Base-by-base conservation (phyloP, 2,888 invertebrate species). In the Perizoma affinitatum region DNA sequence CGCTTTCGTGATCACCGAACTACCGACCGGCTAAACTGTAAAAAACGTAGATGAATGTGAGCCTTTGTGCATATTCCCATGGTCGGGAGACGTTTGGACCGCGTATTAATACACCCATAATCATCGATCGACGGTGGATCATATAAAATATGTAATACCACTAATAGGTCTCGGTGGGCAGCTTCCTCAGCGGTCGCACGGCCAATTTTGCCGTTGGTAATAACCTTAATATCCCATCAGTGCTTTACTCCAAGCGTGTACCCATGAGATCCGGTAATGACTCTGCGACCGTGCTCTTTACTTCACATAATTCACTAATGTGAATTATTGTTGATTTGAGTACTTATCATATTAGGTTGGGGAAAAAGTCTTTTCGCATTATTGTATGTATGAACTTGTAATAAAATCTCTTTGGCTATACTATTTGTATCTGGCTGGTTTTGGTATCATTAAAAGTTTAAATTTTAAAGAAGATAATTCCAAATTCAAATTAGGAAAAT, bases 171-270 rank as follows among this genome's bases (percentile, higher is more conserved):
- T 85, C 78, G 82, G 85, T 79, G 85, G 84, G 87, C 82, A 89
- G 91, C 91, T 92, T 88, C 91, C 90, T 92, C 88, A 91, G 91
- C 91, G 91, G 91, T 90, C 86, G 88, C 82, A 83, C 76, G 82
- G 83, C 84, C 90, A 90, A 90, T 90, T 90, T 91, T 67, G 82
- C 87, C 85, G 81, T 84, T 83, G 77, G 85, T 91, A 90, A 91
- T 91, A 88, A 85, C 88, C 83, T 87, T 91, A 91, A 91, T 90
- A 88, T 84, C 84, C 88, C 88, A 86, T 88, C 86, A 85, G 80
- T 82, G 83, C 80, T 83, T 77, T 83, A 84, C 82, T 76, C 79
- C 83, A 80, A 85, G 86, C 87, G 86, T 87, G 87, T 88, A 88
- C 87, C 84, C 86, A 87, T 84, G 86, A 81, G 79, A 75, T 75